Percentiles rank a stretch among this genome's conserved stretches.
phyloP scores from a whole-genome alignment of 1,140 invertebrate species.

The Armadillidium nasatum region DNA sequence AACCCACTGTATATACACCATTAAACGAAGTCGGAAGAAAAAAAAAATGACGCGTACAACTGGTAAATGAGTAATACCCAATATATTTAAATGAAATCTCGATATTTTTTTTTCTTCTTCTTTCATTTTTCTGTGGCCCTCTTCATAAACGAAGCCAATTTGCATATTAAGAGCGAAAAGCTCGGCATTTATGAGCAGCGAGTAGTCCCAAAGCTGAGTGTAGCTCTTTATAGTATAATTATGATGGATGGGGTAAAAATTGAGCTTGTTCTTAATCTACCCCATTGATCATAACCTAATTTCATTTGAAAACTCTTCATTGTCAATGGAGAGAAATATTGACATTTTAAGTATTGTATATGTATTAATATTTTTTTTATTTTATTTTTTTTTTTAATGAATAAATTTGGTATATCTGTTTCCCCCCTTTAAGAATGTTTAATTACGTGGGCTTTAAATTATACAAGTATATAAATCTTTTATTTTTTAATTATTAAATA shows the following conservation, averaged over 20 bases:
- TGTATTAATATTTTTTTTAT: too few relatives aligned
- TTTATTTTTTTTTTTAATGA: too few relatives aligned
- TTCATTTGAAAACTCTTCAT: slow-evolving; percentile 9
- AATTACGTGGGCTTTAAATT: too few relatives aligned
- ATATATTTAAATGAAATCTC: too few relatives aligned
- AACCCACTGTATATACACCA: too few relatives aligned
- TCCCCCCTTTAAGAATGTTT: too few relatives aligned
- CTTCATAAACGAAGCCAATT: neutral
- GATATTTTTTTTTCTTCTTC: neutral
- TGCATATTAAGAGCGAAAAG: neutral
- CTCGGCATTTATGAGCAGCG: neutral
- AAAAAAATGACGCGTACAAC: neutral
- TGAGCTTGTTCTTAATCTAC: neutral
- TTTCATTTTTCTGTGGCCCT: neutral
- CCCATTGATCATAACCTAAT: neutral
- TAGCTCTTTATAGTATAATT: slow-evolving; percentile 9
- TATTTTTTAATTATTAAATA: too few relatives aligned
- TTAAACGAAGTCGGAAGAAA: neutral
- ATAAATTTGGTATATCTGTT: too few relatives aligned
- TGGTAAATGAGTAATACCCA: neutral
- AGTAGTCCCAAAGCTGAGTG: neutral
- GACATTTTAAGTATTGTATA: neutral
- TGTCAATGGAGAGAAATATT: slow-evolving; percentile 1
- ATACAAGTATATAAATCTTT: too few relatives aligned
- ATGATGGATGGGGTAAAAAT: neutral